phyloP scores from a whole-genome alignment of 1,140 invertebrate genomes.

The Drosophila cardini region DNA sequence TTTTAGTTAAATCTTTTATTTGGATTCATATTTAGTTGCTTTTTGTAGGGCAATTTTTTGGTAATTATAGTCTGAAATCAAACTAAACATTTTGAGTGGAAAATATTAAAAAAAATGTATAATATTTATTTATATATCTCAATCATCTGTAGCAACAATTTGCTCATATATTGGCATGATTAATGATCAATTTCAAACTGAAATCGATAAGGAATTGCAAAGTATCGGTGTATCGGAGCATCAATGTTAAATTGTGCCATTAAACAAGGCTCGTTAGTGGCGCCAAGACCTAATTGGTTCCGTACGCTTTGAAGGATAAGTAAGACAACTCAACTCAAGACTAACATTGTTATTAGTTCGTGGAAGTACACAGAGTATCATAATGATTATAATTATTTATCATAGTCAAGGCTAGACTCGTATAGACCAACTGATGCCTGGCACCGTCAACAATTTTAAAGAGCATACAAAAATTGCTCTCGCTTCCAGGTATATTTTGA shows the following conservation, averaged over 20 bases:
- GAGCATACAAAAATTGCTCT: neutral
- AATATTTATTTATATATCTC: slow-evolving; percentile 20
- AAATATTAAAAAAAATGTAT: neutral
- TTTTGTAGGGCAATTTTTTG: neutral
- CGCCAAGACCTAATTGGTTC: slow-evolving; percentile 70
- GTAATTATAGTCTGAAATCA: slow-evolving; percentile 9
- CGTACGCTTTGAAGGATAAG: slow-evolving; percentile 67
- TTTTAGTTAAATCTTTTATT: no score
- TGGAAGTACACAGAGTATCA: slow-evolving; percentile 36
- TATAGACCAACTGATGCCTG: slow-evolving; percentile 4
- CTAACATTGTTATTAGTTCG: slow-evolving; percentile 41
- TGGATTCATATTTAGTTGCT: neutral
- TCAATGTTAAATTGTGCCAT: slow-evolving; percentile 56
- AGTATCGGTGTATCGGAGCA: slow-evolving; percentile 6
- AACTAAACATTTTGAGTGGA: slow-evolving; percentile 4
- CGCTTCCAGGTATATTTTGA: neutral
- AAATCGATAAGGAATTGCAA: slow-evolving; percentile 47
- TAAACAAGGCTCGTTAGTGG: slow-evolving; percentile 64
- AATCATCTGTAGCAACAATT: slow-evolving; percentile 29
- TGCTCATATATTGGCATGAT: slow-evolving; percentile 51
- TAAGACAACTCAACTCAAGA: slow-evolving; percentile 7
- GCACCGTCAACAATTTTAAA: slow-evolving; percentile 20
- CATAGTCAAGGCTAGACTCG: slow-evolving; percentile 22
- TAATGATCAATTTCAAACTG: slow-evolving; percentile 50
- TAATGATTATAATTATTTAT: slow-evolving; percentile 32